A percentile compares a stretch with the other conserved stretches of the same genome.
Evolutionary conservation across 2,888 invertebrate genomes (phyloP).

Genomic region (Drosophila fungiperda): DNA sequence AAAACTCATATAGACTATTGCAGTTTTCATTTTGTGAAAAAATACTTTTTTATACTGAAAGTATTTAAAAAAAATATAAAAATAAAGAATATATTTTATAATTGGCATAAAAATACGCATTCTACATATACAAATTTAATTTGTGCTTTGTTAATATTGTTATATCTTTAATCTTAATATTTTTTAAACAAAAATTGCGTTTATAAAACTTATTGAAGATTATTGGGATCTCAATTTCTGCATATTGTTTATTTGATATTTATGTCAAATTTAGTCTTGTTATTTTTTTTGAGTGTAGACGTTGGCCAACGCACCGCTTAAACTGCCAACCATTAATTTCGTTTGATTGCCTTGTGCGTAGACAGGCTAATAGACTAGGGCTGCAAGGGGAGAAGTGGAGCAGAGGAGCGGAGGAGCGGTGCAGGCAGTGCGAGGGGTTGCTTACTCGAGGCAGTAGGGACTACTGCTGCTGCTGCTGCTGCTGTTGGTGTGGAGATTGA

Average conservation of each 20-base stretch:
- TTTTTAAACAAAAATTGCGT: neutral
- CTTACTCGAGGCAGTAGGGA: constrained; percentile 2
- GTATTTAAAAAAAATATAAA: neutral
- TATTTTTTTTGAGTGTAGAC: constrained; percentile 3
- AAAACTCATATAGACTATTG: neutral
- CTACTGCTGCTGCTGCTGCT: neutral
- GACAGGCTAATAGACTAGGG: constrained; percentile 25
- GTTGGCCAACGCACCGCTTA: constrained; percentile 26
- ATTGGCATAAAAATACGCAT: neutral
- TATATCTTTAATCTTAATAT: neutral
- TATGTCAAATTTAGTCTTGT: neutral
- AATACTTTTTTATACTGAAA: neutral
- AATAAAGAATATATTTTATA: neutral
- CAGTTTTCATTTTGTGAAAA: neutral
- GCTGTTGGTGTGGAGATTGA: constrained; percentile 15
- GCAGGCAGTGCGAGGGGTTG: neutral
- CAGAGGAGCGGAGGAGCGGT: neutral
- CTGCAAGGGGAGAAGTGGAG: neutral
- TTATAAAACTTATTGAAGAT: neutral
- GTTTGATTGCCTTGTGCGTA: constrained; percentile 64
- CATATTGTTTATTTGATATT: neutral
- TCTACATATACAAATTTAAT: neutral
- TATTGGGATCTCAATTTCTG: neutral
- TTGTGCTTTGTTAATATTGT: neutral
- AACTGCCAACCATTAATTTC: constrained; percentile 55